A percentile compares a stretch with the other conserved stretches of the same genome.
Evolutionary conservation across 1,140 invertebrate species (phyloP).

Genomic region (Rhizoglyphus robini): DNA sequence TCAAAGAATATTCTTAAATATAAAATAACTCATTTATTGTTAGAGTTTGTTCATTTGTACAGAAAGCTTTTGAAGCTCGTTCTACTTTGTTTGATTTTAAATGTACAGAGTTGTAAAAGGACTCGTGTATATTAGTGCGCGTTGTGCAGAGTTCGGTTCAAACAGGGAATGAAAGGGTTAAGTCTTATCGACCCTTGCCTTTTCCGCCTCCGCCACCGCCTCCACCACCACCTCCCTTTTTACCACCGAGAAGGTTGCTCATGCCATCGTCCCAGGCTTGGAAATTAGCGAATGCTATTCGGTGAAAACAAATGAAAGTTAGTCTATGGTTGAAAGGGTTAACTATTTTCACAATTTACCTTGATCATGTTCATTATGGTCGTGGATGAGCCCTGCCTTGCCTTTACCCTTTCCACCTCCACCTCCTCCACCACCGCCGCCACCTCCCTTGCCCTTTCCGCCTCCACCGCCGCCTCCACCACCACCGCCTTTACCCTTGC

Average conservation of each 20-base stretch:
- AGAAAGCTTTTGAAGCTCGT: too few relatives aligned
- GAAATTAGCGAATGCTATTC: background rate
- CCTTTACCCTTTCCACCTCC: conserved; percentile 6
- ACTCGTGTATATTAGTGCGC: too few relatives aligned
- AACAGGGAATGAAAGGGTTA: too few relatives aligned
- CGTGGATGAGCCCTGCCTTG: background rate
- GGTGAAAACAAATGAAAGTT: background rate
- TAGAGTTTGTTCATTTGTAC: too few relatives aligned
- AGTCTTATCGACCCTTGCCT: background rate
- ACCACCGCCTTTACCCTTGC: background rate
- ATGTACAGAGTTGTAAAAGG: background rate
- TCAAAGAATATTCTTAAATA: too few relatives aligned
- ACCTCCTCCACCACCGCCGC: background rate
- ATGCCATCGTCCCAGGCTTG: background rate
- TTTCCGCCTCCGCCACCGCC: background rate
- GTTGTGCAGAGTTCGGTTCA: too few relatives aligned
- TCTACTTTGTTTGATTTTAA: too few relatives aligned
- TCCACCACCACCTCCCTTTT: background rate
- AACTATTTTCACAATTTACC: too few relatives aligned
- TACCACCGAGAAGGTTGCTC: background rate
- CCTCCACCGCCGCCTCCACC: background rate
- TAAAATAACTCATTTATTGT: too few relatives aligned
- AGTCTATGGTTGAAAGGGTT: too few relatives aligned
- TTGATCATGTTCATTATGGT: background rate
- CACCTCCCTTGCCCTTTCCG: background rate